Percentiles rank a stretch among this genome's conserved stretches.
These are phyloP conservation scores for Diabrotica undecimpunctata DNA, from an alignment of 1,140 invertebrate genomes.

Conservation along the genomic window DNA sequence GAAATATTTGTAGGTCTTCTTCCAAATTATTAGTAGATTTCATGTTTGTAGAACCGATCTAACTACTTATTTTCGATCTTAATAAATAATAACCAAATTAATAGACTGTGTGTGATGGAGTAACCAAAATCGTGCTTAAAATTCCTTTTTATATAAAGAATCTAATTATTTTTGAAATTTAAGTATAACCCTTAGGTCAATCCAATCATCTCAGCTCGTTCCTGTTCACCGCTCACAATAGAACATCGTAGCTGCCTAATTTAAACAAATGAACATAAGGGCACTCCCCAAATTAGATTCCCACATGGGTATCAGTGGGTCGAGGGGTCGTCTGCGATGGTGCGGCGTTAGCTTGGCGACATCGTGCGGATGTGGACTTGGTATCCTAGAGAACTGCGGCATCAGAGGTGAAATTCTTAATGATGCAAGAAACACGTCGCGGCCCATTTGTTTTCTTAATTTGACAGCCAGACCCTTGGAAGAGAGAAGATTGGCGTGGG, in stretches of 20 bases:
- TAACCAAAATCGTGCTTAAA: too few species aligned
- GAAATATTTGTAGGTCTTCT: too few species aligned
- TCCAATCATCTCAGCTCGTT: too few species aligned
- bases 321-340: neutral
- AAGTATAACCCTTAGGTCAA: too few species aligned
- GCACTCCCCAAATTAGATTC: slow-evolving; percentile 51
- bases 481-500: neutral
- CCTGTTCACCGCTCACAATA: slow-evolving; percentile 28
- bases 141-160: too few species aligned
- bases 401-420: slow-evolving; percentile 17
- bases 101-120: too few species aligned
- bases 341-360: slow-evolving; percentile 18
- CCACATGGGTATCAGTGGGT: slow-evolving; percentile 40
- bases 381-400: slow-evolving; percentile 1
- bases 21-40: too few species aligned
- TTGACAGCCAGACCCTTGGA: slow-evolving; percentile 10
- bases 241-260: slow-evolving; percentile 45
- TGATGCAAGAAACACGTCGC: slow-evolving; percentile 21
- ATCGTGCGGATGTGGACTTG: neutral
- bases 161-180: too few species aligned
- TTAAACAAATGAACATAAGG: slow-evolving; percentile 49
- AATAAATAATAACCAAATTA: too few species aligned
- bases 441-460: slow-evolving; percentile 22
- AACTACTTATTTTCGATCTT: too few species aligned
- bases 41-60: too few species aligned